phyloP scores from a whole-genome alignment of 2,113 vertebrate genomes.

The Stomatorhinus ivindoensis region DNA sequence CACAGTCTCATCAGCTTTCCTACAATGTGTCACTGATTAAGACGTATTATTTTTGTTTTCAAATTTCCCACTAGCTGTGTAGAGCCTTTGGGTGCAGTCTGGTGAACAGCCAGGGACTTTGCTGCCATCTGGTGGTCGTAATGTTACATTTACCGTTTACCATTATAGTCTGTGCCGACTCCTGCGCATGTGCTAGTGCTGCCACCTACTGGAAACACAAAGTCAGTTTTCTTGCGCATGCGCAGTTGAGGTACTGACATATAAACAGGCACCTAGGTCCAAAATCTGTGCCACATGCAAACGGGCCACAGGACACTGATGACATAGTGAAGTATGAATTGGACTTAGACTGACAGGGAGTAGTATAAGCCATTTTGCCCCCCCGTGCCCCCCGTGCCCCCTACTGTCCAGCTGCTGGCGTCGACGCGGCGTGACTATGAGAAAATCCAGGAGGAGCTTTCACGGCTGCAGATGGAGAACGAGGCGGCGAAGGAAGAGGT shows the following conservation, averaged over 20 bases:
- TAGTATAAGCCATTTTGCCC: not conserved
- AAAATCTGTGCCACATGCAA: not conserved
- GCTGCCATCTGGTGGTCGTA: not conserved
- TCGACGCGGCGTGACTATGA: constrained; percentile 78
- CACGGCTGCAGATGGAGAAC: constrained; percentile 74
- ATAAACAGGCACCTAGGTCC: not conserved
- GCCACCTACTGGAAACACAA: not conserved
- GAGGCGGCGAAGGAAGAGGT: constrained; percentile 81
- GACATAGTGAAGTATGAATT: not conserved
- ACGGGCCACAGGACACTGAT: not conserved
- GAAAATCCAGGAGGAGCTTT: constrained; percentile 78
- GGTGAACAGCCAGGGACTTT: not conserved
- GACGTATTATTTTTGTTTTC: not conserved
- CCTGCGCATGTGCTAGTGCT: not conserved
- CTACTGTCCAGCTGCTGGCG: constrained; percentile 62
- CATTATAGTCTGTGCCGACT: not conserved
- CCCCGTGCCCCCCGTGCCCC: not conserved
- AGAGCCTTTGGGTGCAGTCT: not conserved
- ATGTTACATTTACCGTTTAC: not conserved
- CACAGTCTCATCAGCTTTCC: not conserved
- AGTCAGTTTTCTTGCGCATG: not conserved
- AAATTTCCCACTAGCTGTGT: not conserved
- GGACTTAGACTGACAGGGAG: not conserved
- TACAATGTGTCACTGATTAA: not conserved
- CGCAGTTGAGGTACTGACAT: not conserved